Percentiles rank a stretch among this genome's conserved stretches.
Conservation (phyloP, 2,113 vertebrate species). For the Procavia capensis region DNA sequence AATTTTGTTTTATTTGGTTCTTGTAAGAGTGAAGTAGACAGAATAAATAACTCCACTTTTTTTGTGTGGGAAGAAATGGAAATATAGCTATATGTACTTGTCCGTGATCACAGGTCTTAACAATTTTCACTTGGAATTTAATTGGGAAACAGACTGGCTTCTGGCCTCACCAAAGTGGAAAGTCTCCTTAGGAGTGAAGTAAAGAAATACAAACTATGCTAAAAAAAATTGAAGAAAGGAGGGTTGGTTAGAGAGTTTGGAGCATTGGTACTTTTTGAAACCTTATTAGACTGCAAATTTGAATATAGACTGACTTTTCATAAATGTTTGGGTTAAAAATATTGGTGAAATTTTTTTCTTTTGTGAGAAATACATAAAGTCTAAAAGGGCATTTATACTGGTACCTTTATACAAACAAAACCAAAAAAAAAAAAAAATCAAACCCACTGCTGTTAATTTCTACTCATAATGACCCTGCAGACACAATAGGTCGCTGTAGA, state of each 20-base stretch:
- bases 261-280: not conserved
- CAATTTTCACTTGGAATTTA: not conserved
- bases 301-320: not conserved
- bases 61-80: not conserved
- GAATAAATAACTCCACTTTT: not conserved
- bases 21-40: not conserved
- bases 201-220: not conserved
- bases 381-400: not conserved
- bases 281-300: not conserved
- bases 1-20: slow-evolving; percentile 3
- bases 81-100: not conserved
- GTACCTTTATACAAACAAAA: too few relatives aligned
- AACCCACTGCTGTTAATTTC: too few relatives aligned
- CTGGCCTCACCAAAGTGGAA: not conserved
- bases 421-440: too few relatives aligned
- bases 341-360: not conserved
- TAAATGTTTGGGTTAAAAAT: not conserved
- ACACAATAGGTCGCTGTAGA: too few relatives aligned
- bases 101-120: not conserved
- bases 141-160: not conserved
- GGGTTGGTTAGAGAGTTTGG: rapidly evolving
- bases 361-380: not conserved
- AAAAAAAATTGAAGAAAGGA: not conserved
- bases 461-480: too few relatives aligned
- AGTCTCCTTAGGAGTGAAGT: not conserved